Conservation (phyloP, 2,113 vertebrate genomes). For the Ameiurus melas region DNA sequence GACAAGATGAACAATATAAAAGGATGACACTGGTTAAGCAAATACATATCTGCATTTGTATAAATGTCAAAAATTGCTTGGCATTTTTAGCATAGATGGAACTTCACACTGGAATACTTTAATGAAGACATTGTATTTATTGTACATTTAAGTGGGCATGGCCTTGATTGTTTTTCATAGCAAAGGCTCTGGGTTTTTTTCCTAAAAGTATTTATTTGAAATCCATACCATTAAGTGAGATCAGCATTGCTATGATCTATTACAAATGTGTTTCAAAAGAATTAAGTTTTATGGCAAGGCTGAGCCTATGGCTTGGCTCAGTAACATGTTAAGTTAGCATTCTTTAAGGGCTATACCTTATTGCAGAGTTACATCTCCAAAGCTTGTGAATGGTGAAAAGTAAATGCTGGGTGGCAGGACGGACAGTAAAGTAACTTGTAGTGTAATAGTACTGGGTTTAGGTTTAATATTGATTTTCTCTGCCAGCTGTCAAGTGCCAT, state of each 20-base stretch:
- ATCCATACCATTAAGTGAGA: not conserved
- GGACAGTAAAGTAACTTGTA: not conserved
- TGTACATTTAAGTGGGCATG: not conserved
- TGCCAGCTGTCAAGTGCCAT: not conserved
- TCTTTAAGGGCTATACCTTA: not conserved
- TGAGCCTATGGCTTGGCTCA: not conserved
- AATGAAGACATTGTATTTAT: not conserved
- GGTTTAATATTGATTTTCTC: not conserved
- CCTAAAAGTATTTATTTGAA: not conserved
- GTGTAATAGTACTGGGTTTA: not conserved
- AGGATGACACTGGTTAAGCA: no score
- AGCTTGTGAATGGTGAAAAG: not conserved
- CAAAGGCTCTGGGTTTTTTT: not conserved
- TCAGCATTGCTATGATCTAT: not conserved
- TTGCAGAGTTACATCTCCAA: not conserved
- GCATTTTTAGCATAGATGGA: not conserved
- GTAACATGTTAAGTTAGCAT: not conserved
- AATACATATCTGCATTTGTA: not conserved
- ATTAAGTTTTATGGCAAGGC: not conserved
- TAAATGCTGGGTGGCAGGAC: not conserved
- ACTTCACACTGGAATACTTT: not conserved
- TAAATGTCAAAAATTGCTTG: not conserved
- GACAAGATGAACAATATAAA: conserved; percentile 5
- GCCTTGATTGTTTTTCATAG: not conserved
- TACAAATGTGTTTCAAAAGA: not conserved